These are phyloP conservation scores for Meriones unguiculatus DNA, from an alignment of 2,113 vertebrate genomes.

Conservation along the genomic window DNA sequence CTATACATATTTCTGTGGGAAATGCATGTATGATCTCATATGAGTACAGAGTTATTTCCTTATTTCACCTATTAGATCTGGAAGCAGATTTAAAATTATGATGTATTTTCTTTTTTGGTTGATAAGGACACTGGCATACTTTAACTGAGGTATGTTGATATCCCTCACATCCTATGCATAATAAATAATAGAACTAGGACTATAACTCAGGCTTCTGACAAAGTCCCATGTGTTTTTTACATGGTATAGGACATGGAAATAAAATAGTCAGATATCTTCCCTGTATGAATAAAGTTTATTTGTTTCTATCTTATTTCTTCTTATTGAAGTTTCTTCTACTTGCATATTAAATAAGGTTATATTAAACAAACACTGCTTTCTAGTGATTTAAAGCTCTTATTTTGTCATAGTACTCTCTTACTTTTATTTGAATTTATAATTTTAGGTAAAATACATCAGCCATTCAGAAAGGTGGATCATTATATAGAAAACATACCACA, in stretches of 20 bases:
- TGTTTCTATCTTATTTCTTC: not conserved
- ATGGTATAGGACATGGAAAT: not conserved
- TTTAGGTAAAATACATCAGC: not conserved
- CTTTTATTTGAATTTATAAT: not conserved
- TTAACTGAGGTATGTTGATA: not conserved
- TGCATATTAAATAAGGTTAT: not conserved
- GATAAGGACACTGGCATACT: not conserved
- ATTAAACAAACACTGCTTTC: not conserved
- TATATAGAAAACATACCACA: not conserved
- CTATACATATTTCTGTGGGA: not conserved
- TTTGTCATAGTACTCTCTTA: not conserved
- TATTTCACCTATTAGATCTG: not conserved
- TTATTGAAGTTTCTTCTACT: not conserved
- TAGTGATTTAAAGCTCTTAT: constrained; percentile 14
- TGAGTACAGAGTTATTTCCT: not conserved
- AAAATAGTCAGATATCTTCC: not conserved
- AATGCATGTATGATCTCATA: not conserved
- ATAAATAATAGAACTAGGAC: not conserved
- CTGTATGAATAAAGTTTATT: not conserved
- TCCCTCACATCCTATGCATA: not conserved
- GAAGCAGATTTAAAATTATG: not conserved
- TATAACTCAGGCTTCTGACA: not conserved
- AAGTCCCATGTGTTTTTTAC: not conserved
- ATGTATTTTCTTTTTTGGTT: not conserved
- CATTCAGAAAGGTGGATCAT: not conserved